Evolutionary conservation across 2,888 invertebrate genomes (phyloP), one percentile per base, ranked within the genome.

Genomic region (Napeogenes sylphis): DNA sequence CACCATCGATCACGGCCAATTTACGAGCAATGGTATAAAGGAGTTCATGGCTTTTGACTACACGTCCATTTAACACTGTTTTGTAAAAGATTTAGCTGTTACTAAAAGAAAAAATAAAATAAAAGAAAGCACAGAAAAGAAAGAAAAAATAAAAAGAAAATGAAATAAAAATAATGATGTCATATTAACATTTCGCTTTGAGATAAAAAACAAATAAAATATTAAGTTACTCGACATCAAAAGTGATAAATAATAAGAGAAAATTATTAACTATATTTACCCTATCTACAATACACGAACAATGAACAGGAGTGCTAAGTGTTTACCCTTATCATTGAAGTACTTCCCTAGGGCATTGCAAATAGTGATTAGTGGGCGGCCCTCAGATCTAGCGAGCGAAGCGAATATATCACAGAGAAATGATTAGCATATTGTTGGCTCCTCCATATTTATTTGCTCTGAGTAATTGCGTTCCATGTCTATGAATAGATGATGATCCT

Each of bases 401-500:
- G 53, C 59, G 12, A 73, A 75, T 75, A 70, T 70, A 77, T 77
- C 72, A 70, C 73, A 71, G 71, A 72, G 70, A 77, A 75, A 76
- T 80, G 79, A 78, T 80, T 77, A 76, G 75, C 68, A 72, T 70
- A 80, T 80, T 79, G 80, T 78, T 71, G 73, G 64, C 55, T 68
- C 60, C 53, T 65, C 66, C 72, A 70, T 76, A 72, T 76, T 76
- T 77, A 75, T 77, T 74, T 75, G 70, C 71, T 67, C 68, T 71
- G 73, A 68, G 70, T 68, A 69, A 65, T 58, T 51, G 42, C 58
- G n/a, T 21, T 46, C 35, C 35, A 51, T 51, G 51, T 51, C 51
- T 12, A 51, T 51, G 30, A 51, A 51, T 51, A 51, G 51, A 47
- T 47, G 47, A 47, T 47, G 47, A 51, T 30, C 51, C 51, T 51